A percentile compares a stretch with the other conserved stretches of the same genome.
These are phyloP conservation scores for Galerucella pusilla DNA, from an alignment of 2,888 invertebrate species.

Conservation along the genomic window DNA sequence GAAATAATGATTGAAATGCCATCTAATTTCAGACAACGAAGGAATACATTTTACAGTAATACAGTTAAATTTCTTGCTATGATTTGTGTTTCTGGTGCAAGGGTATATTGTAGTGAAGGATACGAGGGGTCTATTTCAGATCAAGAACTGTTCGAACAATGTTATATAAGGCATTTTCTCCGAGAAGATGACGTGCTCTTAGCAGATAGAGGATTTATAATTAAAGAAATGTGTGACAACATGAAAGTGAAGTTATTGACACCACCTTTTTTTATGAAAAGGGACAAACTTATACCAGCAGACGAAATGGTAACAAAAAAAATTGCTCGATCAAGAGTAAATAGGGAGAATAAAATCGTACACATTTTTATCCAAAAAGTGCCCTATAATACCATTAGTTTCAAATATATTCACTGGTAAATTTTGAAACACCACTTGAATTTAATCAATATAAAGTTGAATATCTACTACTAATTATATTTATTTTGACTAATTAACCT, in stretches of 20 bases:
- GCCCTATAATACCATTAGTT: constrained; percentile 11
- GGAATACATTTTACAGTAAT: too few relatives aligned
- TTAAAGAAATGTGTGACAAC: constrained; percentile 15
- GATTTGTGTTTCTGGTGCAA: too few relatives aligned
- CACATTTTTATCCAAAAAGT: background rate
- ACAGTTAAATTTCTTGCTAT: too few relatives aligned
- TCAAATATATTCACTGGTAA: constrained; percentile 12
- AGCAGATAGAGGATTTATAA: constrained; percentile 16
- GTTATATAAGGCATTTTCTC: too few relatives aligned
- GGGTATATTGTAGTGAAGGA: too few relatives aligned
- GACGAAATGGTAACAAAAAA: background rate
- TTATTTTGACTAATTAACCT: background rate
- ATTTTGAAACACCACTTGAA: constrained; percentile 2
- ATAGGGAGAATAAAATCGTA: background rate
- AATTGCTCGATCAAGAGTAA: constrained; percentile 9
- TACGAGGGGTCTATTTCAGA: too few relatives aligned
- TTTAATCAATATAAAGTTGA: too few relatives aligned
- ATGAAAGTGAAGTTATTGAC: constrained; percentile 16
- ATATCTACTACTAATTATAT: background rate
- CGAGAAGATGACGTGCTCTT: too few relatives aligned
- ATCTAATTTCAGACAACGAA: too few relatives aligned
- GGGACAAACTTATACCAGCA: constrained; percentile 16
- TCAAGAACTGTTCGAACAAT: too few relatives aligned
- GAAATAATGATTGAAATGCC: too few relatives aligned
- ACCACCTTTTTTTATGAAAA: constrained; percentile 12